Conservation (phyloP, 2,113 vertebrate species). For the Dolichotis patagonum region DNA sequence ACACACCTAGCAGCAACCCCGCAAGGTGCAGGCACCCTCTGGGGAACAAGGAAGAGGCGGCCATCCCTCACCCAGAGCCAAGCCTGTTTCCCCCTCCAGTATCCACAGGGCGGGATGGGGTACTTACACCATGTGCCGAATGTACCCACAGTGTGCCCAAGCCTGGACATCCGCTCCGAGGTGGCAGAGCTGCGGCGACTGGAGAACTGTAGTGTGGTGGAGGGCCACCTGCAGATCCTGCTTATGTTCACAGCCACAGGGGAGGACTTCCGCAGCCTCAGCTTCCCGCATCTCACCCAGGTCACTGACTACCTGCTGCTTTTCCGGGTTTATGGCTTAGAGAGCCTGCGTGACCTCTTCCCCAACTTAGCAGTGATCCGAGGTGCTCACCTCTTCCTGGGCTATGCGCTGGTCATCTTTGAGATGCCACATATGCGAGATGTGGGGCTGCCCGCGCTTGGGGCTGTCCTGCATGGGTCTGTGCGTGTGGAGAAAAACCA, state of each 20-base stretch:
- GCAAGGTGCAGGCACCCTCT: background rate
- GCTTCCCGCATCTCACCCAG: constrained; percentile 89
- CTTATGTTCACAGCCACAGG: constrained; percentile 88
- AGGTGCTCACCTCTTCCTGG: constrained; percentile 88
- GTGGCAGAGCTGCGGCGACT: constrained; percentile 87
- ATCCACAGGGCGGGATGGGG: fast-evolving
- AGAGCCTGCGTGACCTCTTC: constrained; percentile 89
- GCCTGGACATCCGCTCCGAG: constrained; percentile 90
- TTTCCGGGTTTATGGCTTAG: constrained; percentile 89
- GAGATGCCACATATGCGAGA: constrained; percentile 90
- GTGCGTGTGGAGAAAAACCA: constrained; percentile 90
- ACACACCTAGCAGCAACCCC: background rate
- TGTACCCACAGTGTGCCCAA: constrained; percentile 87
- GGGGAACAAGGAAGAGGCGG: background rate
- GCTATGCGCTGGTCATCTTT: constrained; percentile 88
- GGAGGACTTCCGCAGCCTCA: constrained; percentile 87
- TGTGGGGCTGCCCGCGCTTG: constrained; percentile 86
- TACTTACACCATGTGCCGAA: background rate
- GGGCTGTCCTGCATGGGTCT: constrained; percentile 84
- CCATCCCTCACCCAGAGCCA: background rate
- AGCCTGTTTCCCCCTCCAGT: background rate
- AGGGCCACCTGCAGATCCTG: constrained; percentile 90
- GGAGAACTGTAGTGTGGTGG: constrained; percentile 90
- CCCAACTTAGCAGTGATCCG: constrained; percentile 89
- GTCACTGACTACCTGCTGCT: constrained; percentile 90